Conservation (phyloP, 1,140 invertebrate species). For the Temnothorax nylanderi region DNA sequence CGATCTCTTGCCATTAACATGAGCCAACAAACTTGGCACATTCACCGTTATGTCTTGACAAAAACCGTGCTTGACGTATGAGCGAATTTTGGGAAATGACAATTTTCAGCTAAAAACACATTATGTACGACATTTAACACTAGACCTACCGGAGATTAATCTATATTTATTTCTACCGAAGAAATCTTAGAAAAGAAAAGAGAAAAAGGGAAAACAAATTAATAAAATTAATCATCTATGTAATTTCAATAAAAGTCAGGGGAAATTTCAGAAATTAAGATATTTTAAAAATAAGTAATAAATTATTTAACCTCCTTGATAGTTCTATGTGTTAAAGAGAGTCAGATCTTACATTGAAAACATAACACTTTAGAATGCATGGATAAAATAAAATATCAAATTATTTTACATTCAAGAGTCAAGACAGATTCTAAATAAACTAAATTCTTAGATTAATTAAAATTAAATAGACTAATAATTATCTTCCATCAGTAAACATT, state of each 20-base stretch:
- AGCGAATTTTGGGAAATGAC: background rate
- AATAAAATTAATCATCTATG: no score
- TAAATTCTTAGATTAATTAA: background rate
- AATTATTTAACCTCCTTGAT: no score
- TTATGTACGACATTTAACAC: background rate
- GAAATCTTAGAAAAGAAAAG: no score
- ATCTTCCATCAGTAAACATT: background rate
- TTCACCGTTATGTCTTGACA: background rate
- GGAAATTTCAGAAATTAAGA: no score
- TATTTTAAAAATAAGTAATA: background rate
- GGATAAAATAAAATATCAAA: background rate
- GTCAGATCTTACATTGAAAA: no score
- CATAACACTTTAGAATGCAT: background rate
- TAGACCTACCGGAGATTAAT: no score
- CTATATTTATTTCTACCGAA: no score
- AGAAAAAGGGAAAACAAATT: no score
- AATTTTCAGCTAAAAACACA: background rate
- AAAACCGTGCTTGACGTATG: background rate
- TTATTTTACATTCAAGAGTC: background rate
- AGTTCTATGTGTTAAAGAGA: no score
- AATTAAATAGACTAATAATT: no score
- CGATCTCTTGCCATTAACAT: conserved; percentile 9
- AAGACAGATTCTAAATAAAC: background rate
- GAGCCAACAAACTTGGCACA: conserved; percentile 4
- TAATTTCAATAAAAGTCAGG: no score